Conservation (phyloP, 2,888 invertebrate species). For the Acanthosepion esculentum region DNA sequence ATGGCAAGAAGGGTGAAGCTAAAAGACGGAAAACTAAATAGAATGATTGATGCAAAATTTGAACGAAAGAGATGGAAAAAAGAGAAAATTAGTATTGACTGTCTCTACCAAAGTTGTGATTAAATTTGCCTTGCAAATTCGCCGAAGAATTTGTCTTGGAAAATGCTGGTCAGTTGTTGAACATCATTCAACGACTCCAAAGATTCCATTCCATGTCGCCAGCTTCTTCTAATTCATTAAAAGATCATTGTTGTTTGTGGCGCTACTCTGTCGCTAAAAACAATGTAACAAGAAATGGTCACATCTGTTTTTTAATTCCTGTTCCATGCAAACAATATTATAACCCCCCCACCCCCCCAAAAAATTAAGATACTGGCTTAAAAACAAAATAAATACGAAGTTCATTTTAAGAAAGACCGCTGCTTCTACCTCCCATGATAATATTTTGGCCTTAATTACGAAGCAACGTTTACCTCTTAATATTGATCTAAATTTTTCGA, state of each 20-base stretch:
- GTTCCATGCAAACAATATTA: not conserved
- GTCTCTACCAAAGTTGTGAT: not conserved
- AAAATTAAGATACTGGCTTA: too few relatives aligned
- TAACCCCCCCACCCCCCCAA: too few relatives aligned
- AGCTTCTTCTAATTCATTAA: not conserved
- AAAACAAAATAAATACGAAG: too few relatives aligned
- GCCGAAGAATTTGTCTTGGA: not conserved
- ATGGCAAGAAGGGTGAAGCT: not conserved
- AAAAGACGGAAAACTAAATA: not conserved
- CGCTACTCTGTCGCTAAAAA: not conserved
- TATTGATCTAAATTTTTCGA: too few relatives aligned
- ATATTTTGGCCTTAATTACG: too few relatives aligned
- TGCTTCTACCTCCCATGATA: too few relatives aligned
- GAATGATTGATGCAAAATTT: not conserved
- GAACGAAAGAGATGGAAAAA: not conserved
- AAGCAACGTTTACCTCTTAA: too few relatives aligned
- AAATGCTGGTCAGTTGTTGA: not conserved
- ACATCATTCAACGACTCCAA: not conserved
- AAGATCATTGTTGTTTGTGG: not conserved
- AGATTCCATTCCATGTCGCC: not conserved
- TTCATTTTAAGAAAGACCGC: too few relatives aligned
- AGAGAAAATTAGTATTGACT: not conserved
- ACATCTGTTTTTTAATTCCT: not conserved
- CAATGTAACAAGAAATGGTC: not conserved
- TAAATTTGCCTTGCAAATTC: not conserved